Base-by-base conservation (phyloP, 2,113 vertebrate species). In the Alces alces region DNA sequence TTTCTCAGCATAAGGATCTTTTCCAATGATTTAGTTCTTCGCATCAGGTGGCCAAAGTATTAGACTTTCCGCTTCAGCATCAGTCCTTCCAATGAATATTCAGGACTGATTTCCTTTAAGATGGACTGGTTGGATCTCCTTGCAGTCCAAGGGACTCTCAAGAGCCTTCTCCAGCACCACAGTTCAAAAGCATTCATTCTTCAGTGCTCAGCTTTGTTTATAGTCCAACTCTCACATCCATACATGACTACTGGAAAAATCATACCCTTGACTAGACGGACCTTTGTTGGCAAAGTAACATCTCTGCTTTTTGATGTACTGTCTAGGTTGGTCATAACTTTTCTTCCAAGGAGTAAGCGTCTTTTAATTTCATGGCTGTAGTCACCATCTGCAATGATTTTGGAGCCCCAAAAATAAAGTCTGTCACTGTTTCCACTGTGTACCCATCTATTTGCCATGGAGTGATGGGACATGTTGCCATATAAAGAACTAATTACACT, bases 221-320 rank as follows among this genome's bases (percentile, higher is more conserved):
- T 11, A 66, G 33, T 66, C 64, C 64, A 66, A 66, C 17, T 21
- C 8, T 66, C 33, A 66, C 64, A 66, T 66, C 4, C 64, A 36
- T 36, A 66, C 64, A 66, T 66, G 17, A 66, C 64, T 21, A 36
- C 64, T 70, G 16, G 64, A 70, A 70, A 70, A 70, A 70, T 4
- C 4, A 2, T 36, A 70, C 4, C n/a, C n/a, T 70, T 70, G 8
- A 70, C 17, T 9, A 2, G 4, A 66, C 0, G 0, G 64, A 70
- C 8, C 1, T 70, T 70, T 70, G 4, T 21, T 70, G 64, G 19
- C n/a, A 70, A 70, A 70, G 17, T 70, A 36, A 70, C 36, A 4
- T 36, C 64, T 70, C 17, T 70, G 4, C n/a, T 70, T 70, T 19
- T 58, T 70, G 21, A 21, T 21, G 11, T 70, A n/a, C 17, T 70